Evolutionary conservation across 1,140 invertebrate genomes (phyloP), one percentile per base, ranked within the genome.

Genomic region (Platyura marginata): DNA sequence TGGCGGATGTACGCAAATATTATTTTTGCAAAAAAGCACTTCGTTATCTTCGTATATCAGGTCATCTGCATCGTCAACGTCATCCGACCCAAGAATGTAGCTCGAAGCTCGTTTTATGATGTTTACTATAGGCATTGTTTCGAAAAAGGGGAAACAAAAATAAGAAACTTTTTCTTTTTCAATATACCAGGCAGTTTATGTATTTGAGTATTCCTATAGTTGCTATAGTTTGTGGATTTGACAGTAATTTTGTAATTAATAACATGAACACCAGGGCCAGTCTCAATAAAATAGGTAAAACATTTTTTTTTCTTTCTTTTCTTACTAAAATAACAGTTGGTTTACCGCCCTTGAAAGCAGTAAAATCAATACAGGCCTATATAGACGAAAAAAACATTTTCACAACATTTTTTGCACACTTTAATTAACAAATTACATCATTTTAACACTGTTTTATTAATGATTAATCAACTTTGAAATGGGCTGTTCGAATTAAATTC

Each of bases 1-100:
- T 35, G 86, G 84, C 2, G 90, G 88, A 69, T 96, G 91, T 19
- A 96, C 89, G 63, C 91, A 96, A 9, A 95, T 88, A 64, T 96
- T 95, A 57, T 95, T 96, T 59, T 85, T 83, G 58, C 82, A 85
- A 55, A 85, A 88, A 6, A 86, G 65, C 43, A 84, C 74, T 67
- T 88, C 83, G 48, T 84, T 84, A 62, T 86, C 79, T 53, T 80
- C 76, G 52, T 80, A 83, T 46, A 69, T 63, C 25, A 64, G 65
- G 32, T 67, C 63, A 51, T 66, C 64, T 51, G 68, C 68, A 45
- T 68, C 69, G n/a, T 74, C 68, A 45, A 69, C 66, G 49, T 70
- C 69, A 36, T 66, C 68, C 2, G 71, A 66, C n/a, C 80, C 79
- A 16, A 81, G 64, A 48, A 85, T 80, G 46, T 79, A 80, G 51